Evolutionary conservation across 2,888 invertebrate genomes (phyloP).

Genomic region (Linnaemya vulpina): DNA sequence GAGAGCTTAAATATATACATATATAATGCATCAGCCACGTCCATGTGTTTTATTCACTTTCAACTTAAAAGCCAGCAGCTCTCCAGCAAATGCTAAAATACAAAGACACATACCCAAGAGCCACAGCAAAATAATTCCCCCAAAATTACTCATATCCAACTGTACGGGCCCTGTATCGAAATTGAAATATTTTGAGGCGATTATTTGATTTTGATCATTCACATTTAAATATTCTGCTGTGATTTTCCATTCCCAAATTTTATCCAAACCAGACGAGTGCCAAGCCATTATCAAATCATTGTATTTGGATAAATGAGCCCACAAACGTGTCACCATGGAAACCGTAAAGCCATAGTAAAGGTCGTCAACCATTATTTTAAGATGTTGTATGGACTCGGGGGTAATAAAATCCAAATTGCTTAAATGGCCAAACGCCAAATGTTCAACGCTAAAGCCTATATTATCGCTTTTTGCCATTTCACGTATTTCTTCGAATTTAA

Average conservation of each 20-base stretch:
- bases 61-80: conserved; percentile 65
- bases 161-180: conserved; percentile 76
- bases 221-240: conserved; percentile 75
- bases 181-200: conserved; percentile 73
- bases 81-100: conserved; percentile 74
- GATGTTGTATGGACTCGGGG: conserved; percentile 84
- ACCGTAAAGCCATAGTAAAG: conserved; percentile 87
- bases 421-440: conserved; percentile 86
- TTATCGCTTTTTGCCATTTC: conserved; percentile 83
- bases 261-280: conserved; percentile 86
- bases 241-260: conserved; percentile 86
- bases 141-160: conserved; percentile 77
- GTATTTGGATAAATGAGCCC: conserved; percentile 84
- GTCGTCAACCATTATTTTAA: conserved; percentile 87
- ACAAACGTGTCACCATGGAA: conserved; percentile 86
- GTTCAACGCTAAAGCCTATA: conserved; percentile 86
- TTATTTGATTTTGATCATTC: conserved; percentile 76
- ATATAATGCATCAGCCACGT: neutral
- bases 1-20: neutral
- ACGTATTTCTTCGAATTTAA: conserved; percentile 71
- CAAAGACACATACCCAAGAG: conserved; percentile 76
- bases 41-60: neutral
- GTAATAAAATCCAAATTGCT: conserved; percentile 87
- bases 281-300: conserved; percentile 85
- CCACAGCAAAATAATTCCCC: conserved; percentile 78